Evolutionary conservation across 1,140 invertebrate species (phyloP).

Genomic region (Zaprionus capensis): DNA sequence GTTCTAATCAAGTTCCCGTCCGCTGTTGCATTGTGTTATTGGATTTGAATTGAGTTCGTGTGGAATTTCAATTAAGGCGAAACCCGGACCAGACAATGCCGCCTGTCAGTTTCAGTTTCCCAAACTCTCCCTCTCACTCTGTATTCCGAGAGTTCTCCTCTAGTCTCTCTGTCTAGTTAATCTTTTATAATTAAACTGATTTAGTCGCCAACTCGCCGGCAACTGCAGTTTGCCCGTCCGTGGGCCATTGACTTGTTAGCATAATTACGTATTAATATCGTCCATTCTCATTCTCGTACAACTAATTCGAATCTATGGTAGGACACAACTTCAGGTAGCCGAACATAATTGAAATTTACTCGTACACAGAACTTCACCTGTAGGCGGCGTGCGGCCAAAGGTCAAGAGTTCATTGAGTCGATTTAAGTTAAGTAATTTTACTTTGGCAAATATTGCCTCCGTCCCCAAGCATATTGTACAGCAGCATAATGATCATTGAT

Average conservation of each 20-base stretch:
- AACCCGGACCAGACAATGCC: not conserved
- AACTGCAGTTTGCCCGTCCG: conserved; percentile 14
- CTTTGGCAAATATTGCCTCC: not conserved
- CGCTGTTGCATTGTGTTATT: conserved; percentile 66
- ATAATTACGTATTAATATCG: conserved; percentile 79
- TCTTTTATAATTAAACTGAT: conserved; percentile 82
- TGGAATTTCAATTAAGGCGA: conserved; percentile 75
- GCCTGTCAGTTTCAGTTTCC: not conserved
- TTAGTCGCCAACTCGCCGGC: conserved; percentile 48
- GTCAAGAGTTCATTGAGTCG: conserved; percentile 41
- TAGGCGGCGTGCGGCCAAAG: not conserved
- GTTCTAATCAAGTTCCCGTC: conserved; percentile 72
- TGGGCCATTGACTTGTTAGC: conserved; percentile 73
- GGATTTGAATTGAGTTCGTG: conserved; percentile 73
- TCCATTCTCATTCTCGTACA: conserved; percentile 70
- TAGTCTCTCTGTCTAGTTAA: conserved; percentile 50
- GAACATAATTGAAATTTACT: conserved; percentile 77
- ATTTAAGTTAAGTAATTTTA: conserved; percentile 35
- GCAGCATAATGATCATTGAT: conserved; percentile 22
- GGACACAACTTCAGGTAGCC: conserved; percentile 17
- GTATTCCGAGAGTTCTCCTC: too few species aligned
- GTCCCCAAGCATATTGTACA: not conserved
- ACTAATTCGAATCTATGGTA: conserved; percentile 66
- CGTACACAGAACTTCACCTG: conserved; percentile 27
- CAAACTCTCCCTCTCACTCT: not conserved